Evolutionary conservation across 2,113 vertebrate species (phyloP).

Genomic region (Leptodactylus fuscus): DNA sequence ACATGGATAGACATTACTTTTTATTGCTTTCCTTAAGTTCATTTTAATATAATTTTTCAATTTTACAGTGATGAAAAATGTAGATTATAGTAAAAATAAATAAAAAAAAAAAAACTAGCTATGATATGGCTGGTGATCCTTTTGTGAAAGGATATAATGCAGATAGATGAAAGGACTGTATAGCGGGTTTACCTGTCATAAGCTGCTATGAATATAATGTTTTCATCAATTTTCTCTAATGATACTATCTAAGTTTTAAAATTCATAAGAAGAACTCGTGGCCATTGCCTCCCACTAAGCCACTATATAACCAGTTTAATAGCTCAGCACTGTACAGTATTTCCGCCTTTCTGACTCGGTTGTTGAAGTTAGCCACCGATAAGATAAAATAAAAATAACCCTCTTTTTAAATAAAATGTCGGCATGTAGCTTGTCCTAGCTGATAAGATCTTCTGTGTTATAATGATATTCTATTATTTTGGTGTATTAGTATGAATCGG

Average conservation of each 20-base stretch:
- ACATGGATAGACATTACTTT: too few relatives aligned
- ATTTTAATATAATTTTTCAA: not conserved
- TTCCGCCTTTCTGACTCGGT: constrained; percentile 53
- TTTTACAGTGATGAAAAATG: constrained; percentile 44
- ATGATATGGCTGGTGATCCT: not conserved
- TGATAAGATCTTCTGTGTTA: not conserved
- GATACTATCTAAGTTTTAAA: constrained; percentile 64
- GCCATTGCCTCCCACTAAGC: constrained; percentile 67
- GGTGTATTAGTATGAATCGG: too few relatives aligned
- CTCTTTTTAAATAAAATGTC: constrained; percentile 34
- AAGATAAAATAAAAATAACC: constrained; percentile 44
- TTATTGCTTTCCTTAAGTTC: not conserved
- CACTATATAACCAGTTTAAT: constrained; percentile 15
- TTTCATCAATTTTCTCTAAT: constrained; percentile 69
- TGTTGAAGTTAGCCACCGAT: constrained; percentile 63
- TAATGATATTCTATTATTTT: not conserved
- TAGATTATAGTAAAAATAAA: constrained; percentile 19
- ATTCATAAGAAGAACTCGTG: constrained; percentile 63
- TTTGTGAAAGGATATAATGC: constrained; percentile 58
- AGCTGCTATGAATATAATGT: constrained; percentile 63
- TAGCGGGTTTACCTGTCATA: constrained; percentile 63
- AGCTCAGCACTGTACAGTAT: constrained; percentile 55
- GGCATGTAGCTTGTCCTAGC: not conserved
- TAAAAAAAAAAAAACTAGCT: constrained; percentile 47
- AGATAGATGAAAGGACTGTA: constrained; percentile 60